Conservation (phyloP, 2,113 vertebrate genomes). For the Lepidiolamprologus cunningtoni region DNA sequence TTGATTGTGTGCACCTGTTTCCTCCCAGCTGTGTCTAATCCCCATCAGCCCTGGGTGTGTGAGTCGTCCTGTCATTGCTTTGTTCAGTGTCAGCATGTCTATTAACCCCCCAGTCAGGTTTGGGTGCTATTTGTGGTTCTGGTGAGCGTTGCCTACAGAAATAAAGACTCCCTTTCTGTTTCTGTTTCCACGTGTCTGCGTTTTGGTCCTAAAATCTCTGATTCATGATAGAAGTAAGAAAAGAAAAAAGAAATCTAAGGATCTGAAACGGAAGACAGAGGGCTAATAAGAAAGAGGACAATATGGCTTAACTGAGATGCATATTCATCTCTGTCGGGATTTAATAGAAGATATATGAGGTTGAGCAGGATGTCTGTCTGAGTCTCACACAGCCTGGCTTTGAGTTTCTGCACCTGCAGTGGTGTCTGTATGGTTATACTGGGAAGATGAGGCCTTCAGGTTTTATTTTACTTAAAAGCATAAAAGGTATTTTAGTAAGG, state of each 20-base stretch:
- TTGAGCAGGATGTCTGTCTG: accelerated
- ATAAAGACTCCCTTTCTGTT: background rate
- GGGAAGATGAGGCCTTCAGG: background rate
- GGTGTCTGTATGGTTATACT: background rate
- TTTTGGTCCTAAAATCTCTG: accelerated
- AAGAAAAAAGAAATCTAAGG: background rate
- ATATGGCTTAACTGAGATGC: background rate
- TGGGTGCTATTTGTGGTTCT: background rate
- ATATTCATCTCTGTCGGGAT: background rate
- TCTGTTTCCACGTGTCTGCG: accelerated
- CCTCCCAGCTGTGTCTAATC: background rate
- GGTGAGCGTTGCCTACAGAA: accelerated
- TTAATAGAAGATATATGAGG: background rate
- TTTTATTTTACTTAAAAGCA: background rate
- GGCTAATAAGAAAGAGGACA: background rate
- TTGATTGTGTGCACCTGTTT: background rate
- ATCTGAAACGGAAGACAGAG: background rate
- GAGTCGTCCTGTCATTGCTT: background rate
- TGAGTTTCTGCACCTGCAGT: accelerated
- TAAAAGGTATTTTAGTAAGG: background rate
- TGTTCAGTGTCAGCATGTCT: background rate
- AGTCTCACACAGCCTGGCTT: background rate
- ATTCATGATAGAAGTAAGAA: background rate
- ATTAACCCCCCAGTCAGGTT: background rate
- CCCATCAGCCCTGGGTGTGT: background rate